Base-by-base conservation (phyloP, 1,140 invertebrate species). In the Trichonephila clavata region DNA sequence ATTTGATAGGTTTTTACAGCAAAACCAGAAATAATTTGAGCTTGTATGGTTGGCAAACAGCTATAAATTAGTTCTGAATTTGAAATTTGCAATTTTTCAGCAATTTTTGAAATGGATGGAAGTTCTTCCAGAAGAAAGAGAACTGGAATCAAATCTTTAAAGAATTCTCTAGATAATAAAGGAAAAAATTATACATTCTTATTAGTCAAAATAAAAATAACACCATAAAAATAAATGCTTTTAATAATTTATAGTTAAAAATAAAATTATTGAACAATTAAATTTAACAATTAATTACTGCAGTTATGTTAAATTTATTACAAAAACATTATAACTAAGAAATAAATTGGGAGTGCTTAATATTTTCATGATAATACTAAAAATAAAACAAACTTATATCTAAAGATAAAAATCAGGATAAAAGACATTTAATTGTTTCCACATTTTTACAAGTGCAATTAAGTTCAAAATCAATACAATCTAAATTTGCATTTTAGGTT, bases 21-120 rank as follows among this genome's bases (percentile, higher is more conserved):
- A 43, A 27, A 87, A 87, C n/a, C n/a, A 4, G 92, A 87, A 24
- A 93, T 24, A n/a, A 93, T 93, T 61, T 39, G 61, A 63, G 92
- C 84, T 57, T 93, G 84, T 39, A 93, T 80, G 6, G 14, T 43
- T 32, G 92, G 92, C 7, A 87, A 88, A 50, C 92, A 87, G 20
- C 50, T 27, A 63, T 80, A 87, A 39, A 93, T 80, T 3, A 86
- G 2, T 21, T 93, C 92, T 61, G 63, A 32, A 16, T 59, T 27
- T 71, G 68, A n/a, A 18, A 88, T 18, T 6, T 57, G 13, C 0
- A 93, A 32, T 63, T 61, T 88, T 24, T 81, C 27, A 5, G 65
- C 50, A 50, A 93, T 61, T 65, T 43, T 18, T 24, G 92, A 80
- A n/a, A 93, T 87, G 2, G 84, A 80, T 88, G 50, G 13, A 13